Evolutionary conservation across 1,140 invertebrate genomes (phyloP).

Genomic region (Aphelenchoides besseyi): DNA sequence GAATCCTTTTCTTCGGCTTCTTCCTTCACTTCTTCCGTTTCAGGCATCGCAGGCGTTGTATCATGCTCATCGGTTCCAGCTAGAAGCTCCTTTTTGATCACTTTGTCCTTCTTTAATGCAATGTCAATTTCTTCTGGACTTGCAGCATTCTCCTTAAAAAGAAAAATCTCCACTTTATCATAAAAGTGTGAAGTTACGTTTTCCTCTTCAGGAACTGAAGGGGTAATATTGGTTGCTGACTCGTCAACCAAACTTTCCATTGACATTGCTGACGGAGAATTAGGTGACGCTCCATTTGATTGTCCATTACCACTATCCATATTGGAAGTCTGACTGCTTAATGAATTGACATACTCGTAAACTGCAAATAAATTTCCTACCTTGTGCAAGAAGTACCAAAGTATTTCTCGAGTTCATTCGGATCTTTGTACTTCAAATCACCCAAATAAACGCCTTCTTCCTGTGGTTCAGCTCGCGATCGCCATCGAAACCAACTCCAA

Average conservation of each 20-base stretch:
- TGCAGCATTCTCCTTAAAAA: slow-evolving; percentile 5
- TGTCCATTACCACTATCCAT: slow-evolving; percentile 52
- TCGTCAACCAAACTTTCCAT: slow-evolving; percentile 39
- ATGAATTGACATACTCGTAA: neutral
- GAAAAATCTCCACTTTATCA: too few relatives aligned
- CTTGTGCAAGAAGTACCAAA: slow-evolving; percentile 37
- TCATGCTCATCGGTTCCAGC: slow-evolving; percentile 33
- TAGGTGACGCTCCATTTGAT: slow-evolving; percentile 32
- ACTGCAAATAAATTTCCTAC: neutral
- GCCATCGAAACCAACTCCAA: slow-evolving; percentile 47
- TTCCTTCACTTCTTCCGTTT: slow-evolving; percentile 20
- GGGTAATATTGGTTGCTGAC: neutral
- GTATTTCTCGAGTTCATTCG: slow-evolving; percentile 52
- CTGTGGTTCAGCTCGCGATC: neutral
- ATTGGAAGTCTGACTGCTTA: slow-evolving; percentile 26
- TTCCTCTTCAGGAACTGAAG: neutral
- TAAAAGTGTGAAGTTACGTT: too few relatives aligned
- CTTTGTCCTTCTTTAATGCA: slow-evolving; percentile 35
- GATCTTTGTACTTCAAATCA: slow-evolving; percentile 72
- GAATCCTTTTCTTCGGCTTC: slow-evolving; percentile 20
- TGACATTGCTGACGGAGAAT: slow-evolving; percentile 39
- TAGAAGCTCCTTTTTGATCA: slow-evolving; percentile 33
- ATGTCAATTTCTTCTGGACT: slow-evolving; percentile 28
- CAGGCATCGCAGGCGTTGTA: slow-evolving; percentile 7
- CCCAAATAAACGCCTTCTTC: slow-evolving; percentile 81